These are phyloP conservation scores for Rafetus swinhoei DNA, from an alignment of 2,113 vertebrate genomes.

Conservation along the genomic window DNA sequence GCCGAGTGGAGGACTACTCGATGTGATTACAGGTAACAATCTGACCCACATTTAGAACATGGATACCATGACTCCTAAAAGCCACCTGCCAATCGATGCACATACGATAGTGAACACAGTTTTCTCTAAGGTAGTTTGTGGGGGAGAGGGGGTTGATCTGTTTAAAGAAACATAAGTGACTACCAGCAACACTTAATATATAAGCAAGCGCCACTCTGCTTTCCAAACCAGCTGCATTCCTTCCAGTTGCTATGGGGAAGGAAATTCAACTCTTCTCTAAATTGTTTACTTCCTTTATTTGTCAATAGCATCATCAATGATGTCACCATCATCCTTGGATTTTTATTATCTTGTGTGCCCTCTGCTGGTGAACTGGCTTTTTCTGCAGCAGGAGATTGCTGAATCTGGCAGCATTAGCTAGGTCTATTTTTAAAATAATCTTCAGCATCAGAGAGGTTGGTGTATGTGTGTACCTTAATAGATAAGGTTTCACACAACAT, in stretches of 20 bases:
- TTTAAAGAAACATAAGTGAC: neutral
- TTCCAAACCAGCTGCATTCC: neutral
- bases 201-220: neutral
- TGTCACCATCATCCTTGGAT: neutral
- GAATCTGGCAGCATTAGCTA: accelerated
- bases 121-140: accelerated
- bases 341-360: neutral
- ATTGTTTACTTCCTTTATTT: neutral
- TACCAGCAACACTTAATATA: neutral
- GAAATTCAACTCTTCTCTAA: neutral
- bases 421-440: neutral
- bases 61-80: accelerated
- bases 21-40: accelerated
- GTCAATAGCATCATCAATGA: neutral
- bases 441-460: neutral
- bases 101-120: neutral
- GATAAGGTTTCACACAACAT: neutral
- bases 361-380: neutral
- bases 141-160: neutral
- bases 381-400: neutral
- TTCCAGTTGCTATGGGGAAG: neutral
- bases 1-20: neutral
- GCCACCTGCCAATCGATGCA: neutral
- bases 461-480: neutral
- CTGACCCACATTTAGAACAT: neutral